Conservation (phyloP, 2,113 vertebrate species). For the Dicaeum eximium region DNA sequence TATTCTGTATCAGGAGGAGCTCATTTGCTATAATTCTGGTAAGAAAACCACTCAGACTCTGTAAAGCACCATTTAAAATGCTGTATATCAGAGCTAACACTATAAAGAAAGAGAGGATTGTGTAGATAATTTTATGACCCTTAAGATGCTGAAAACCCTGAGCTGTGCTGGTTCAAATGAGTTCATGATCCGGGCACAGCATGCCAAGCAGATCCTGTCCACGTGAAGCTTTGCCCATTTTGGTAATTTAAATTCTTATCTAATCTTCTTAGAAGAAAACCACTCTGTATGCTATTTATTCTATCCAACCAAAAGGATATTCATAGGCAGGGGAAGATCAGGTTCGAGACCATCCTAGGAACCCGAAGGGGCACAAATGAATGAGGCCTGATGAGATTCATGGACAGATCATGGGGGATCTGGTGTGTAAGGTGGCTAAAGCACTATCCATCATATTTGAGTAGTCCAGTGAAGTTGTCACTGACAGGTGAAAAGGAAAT, state of each 20-base stretch:
- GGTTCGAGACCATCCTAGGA: neutral
- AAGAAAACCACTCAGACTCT: neutral
- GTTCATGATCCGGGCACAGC: neutral
- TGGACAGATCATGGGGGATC: fast-evolving
- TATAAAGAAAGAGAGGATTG: neutral
- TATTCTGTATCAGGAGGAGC: neutral
- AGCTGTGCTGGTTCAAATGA: neutral
- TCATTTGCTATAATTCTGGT: neutral
- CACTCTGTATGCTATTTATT: neutral
- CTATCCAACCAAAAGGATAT: neutral
- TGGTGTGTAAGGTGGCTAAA: neutral
- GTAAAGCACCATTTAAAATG: neutral
- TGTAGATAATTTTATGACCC: neutral
- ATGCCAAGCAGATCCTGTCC: neutral
- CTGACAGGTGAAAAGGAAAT: neutral
- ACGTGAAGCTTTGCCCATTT: neutral
- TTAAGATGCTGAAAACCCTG: neutral
- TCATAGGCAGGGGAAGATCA: neutral
- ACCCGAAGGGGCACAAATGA: neutral
- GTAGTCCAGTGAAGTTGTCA: neutral
- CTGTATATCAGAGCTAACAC: neutral
- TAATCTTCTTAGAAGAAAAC: neutral
- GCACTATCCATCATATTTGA: neutral
- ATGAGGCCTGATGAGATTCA: neutral
- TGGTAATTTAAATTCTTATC: neutral